Percentiles rank a stretch among this genome's conserved stretches.
Conservation (phyloP, 2,888 invertebrate genomes). For the Tinea trinotella region DNA sequence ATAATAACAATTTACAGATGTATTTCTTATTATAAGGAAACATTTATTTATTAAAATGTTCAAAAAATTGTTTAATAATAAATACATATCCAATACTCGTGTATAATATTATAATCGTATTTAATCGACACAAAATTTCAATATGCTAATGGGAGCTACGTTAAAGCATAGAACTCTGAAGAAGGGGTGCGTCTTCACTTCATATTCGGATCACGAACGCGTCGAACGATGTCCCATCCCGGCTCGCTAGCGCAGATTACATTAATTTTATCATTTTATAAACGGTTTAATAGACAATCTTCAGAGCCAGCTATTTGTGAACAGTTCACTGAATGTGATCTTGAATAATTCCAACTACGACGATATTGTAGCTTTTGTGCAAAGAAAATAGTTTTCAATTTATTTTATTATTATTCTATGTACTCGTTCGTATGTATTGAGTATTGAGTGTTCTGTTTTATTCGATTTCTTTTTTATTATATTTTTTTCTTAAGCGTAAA, state of each 20-base stretch:
- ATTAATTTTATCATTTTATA: conserved; percentile 69
- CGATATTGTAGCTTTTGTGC: neutral
- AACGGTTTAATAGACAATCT: conserved; percentile 67
- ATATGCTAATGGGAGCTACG: conserved; percentile 52
- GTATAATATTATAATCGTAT: neutral
- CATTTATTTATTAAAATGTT: too few relatives aligned
- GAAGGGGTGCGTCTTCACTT: conserved; percentile 37
- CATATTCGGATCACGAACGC: conserved; percentile 63
- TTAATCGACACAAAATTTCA: conserved; percentile 55
- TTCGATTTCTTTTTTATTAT: too few relatives aligned
- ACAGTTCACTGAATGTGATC: conserved; percentile 8
- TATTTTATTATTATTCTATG: neutral
- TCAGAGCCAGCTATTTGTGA: conserved; percentile 44
- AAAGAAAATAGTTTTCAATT: neutral
- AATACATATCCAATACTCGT: neutral
- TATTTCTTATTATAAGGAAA: neutral
- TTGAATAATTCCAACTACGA: conserved; percentile 9
- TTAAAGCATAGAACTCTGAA: conserved; percentile 5
- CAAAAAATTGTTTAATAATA: neutral
- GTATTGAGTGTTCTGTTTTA: neutral
- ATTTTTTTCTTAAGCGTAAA: too few relatives aligned
- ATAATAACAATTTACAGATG: too few relatives aligned
- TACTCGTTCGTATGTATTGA: too few relatives aligned
- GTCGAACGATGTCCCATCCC: conserved; percentile 66
- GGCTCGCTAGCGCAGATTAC: conserved; percentile 62